Conservation (phyloP, 2,113 vertebrate species). For the Ailurus styani region DNA sequence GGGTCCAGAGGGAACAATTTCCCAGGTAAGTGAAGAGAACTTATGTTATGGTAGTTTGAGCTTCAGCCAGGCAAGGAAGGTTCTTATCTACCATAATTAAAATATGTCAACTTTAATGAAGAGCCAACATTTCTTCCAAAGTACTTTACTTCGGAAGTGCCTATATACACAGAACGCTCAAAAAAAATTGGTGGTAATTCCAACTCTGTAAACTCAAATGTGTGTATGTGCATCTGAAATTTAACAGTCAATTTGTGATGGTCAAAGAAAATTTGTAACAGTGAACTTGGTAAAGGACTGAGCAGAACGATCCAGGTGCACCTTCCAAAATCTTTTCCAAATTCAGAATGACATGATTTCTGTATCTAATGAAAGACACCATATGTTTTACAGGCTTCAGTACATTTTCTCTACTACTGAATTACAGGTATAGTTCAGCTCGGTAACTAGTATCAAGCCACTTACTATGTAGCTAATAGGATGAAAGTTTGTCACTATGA, state of each 20-base stretch:
- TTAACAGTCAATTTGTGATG: neutral
- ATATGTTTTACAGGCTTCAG: neutral
- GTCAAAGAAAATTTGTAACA: slow-evolving; percentile 1
- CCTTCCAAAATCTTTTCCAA: neutral
- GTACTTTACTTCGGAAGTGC: slow-evolving; percentile 14
- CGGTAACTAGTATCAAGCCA: neutral
- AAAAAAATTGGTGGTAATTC: neutral
- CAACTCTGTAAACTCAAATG: neutral
- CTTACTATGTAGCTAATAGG: neutral
- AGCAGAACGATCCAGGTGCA: neutral
- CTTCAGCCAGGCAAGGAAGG: slow-evolving; percentile 44
- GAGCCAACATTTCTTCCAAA: slow-evolving; percentile 42
- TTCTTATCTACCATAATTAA: slow-evolving; percentile 37
- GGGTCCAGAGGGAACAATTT: slow-evolving; percentile 40
- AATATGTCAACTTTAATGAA: slow-evolving; percentile 52
- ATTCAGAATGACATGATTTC: neutral
- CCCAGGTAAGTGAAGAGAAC: slow-evolving; percentile 32
- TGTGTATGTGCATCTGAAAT: neutral
- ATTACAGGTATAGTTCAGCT: neutral
- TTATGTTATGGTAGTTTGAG: slow-evolving; percentile 36
- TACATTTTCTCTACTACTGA: neutral
- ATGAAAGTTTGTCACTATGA: neutral
- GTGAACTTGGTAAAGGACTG: neutral
- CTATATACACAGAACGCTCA: slow-evolving; percentile 12
- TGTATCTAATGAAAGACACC: neutral